Evolutionary conservation across 2,797 vertebrate species (phyloP), one percentile per base, ranked within the genome.

Genomic region (Phataginus tricuspis): DNA sequence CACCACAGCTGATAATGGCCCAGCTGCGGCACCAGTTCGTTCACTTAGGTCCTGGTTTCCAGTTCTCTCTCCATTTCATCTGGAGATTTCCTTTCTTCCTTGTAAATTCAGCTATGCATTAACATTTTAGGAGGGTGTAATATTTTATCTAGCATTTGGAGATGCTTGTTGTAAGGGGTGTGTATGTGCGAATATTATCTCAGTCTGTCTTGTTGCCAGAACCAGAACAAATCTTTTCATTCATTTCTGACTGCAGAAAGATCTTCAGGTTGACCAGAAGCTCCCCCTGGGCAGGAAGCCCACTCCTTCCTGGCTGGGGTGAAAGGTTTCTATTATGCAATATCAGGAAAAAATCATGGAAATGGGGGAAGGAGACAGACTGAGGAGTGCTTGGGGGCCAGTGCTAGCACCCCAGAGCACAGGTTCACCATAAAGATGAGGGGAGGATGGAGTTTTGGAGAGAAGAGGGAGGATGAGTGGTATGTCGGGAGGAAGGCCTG

Each of bases 351-450:
- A 59, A 39, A 57, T 29, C 31, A 25, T 0, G 21, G 64, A 66
- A 19, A 13, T 7, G 51, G 34, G n/a, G 55, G 55, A 5, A 0
- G 71, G 61, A 29, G 53, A 25, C 1, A 27, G 94, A 61, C 29
- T 0, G 3, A 27, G 37, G 34, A 9, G 21, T 0, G 0, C 2
- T 31, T 4, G 15, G 23, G 39, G 61, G 19, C 8, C 7, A 12
- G 29, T 45, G 31, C 19, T 13, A 53, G n/a, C 5, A 10, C 27
- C 45, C 42, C 11, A 11, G 61, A 69, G 83, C 31, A 31, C 14
- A 2, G 37, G 88, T 5, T 51, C 0, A 1, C 39, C 53, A 31
- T 13, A 27, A 31, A n/a, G 59, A 18, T 0, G 0, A 69, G 1
- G n/a, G 39, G 51, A 59, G 23, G 19, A 23, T 31, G 4, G 63